These are phyloP conservation scores for Oreochromis niloticus DNA, from an alignment of 2,113 vertebrate species.

Conservation along the genomic window DNA sequence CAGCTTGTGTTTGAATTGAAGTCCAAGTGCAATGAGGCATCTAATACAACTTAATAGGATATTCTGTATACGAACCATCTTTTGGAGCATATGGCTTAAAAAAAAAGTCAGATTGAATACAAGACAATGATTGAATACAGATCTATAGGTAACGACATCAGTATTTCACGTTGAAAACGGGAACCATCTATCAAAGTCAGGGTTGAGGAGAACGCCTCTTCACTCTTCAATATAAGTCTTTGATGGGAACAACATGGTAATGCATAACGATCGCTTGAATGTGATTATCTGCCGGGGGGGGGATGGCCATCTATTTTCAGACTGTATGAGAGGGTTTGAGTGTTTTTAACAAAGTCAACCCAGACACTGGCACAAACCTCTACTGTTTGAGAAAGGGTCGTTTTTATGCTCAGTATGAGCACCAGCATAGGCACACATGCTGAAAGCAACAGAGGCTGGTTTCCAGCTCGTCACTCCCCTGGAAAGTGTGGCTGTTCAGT, in stretches of 20 bases:
- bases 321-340: conserved; percentile 20
- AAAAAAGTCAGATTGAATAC: conserved; percentile 19
- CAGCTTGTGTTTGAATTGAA: conserved; percentile 11
- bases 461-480: not conserved
- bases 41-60: conserved; percentile 39
- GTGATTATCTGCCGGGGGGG: conserved; percentile 32
- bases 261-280: conserved; percentile 45
- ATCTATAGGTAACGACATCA: conserved; percentile 54
- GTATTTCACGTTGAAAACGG: conserved; percentile 23
- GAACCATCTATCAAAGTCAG: conserved; percentile 60
- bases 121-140: conserved; percentile 41
- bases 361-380: conserved; percentile 19
- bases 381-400: not conserved
- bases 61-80: conserved; percentile 27
- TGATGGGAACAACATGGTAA: conserved; percentile 54
- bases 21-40: conserved; percentile 3
- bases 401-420: not conserved
- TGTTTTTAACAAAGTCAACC: conserved; percentile 39
- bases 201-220: conserved; percentile 42
- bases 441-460: not conserved
- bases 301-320: conserved; percentile 33
- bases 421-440: not conserved
- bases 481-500: not conserved
- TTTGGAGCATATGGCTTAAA: not conserved
- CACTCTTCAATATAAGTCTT: conserved; percentile 44